Base-by-base conservation (phyloP, 1,140 invertebrate genomes). In the Amphibalanus amphitrite region DNA sequence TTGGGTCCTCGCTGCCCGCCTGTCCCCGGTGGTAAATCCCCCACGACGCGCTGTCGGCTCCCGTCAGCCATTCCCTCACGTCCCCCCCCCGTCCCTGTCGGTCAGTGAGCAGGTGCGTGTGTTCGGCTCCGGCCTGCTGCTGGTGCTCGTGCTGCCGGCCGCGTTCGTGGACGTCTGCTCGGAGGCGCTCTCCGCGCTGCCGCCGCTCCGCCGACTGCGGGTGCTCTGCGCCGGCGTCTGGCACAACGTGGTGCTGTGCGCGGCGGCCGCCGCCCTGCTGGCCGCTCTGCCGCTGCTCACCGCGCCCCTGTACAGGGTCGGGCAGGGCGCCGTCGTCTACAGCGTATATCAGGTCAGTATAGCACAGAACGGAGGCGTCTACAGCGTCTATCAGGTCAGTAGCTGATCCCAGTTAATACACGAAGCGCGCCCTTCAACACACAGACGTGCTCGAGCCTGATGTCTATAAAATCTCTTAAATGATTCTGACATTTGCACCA, bases 171-270 rank as follows among this genome's bases (percentile, higher is more conserved):
- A 88, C 65, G 3, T 67, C 26, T 67, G n/a, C 10, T 67, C 65
- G 65, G 65, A 28, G 65, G 3, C 65, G 65, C 26, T 67, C n/a
- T 4, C 65, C 0, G 65, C 65, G 65, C 65, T 67, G 28, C 65
- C 26, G n/a, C 65, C 65, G 10, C 3, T 10, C 65, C 84, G 87
- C 73, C 89, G 90, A 79, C 82, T 97, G 65, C 84, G 88, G 76
- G 89, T 98, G 65, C 87, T 90, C 75, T 95, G 92, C 81, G 95
- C 93, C 38, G 96, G 96, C 67, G 87, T 98, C 38, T 98, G 95
- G 95, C 93, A 98, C 78, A 98, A 98, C 81, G 81, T 96, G 72
- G 83, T 95, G 26, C 83, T 96, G 71, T 87, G 90, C 69, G 77
- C 88, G 29, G 40, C 90, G 70, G 90, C 90, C 64, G 83, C 89